Evolutionary conservation across 2,113 vertebrate genomes (phyloP), one percentile per base, ranked within the genome.

Genomic region (Eira barbara): DNA sequence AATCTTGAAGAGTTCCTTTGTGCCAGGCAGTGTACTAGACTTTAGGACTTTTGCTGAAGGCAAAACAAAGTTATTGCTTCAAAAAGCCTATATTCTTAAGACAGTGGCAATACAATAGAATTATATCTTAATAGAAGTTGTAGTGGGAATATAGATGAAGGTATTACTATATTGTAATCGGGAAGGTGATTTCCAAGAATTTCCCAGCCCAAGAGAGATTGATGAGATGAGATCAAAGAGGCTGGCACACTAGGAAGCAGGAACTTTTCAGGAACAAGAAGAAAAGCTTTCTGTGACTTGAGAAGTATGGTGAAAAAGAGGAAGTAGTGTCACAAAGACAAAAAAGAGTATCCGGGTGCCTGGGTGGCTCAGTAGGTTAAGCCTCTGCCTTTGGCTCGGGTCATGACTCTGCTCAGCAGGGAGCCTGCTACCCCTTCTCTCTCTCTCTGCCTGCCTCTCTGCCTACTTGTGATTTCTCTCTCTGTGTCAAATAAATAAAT

Each of bases 231-330:
- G 55, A 42, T 79, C n/a, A 55, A 80, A 92, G n/a, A 42, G 25
- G 31, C 65, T 59, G 20, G 42, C 85, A 69, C 69, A 69, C 10
- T 80, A 63, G 36, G 52, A 91, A 81, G 15, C 67, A 94, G 36
- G 59, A 90, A 82, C 76, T 78, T 85, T 76, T 59, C 27, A 93
- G 78, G 13, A 76, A 83, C 20, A 93, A 71, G 85, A 94, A 83
- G 63, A 69, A 91, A 91, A 93, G 39, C 39, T 88, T 92, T 92
- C 57, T 82, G n/a, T 81, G 63, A 89, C 39, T 83, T 83, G 17
- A 31, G 65, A 63, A 69, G 49, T 23, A 74, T 69, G 49, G 23
- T 89, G 18, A 82, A 49, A 90, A 97, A 84, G 4, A 84, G 83
- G 42, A 89, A 59, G 6, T n/a, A 47, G 6, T 79, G 36, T 65